Conservation (phyloP, 30 jellyfish, hydroid and myxozoan genomes). For the Pelagia noctiluca region DNA sequence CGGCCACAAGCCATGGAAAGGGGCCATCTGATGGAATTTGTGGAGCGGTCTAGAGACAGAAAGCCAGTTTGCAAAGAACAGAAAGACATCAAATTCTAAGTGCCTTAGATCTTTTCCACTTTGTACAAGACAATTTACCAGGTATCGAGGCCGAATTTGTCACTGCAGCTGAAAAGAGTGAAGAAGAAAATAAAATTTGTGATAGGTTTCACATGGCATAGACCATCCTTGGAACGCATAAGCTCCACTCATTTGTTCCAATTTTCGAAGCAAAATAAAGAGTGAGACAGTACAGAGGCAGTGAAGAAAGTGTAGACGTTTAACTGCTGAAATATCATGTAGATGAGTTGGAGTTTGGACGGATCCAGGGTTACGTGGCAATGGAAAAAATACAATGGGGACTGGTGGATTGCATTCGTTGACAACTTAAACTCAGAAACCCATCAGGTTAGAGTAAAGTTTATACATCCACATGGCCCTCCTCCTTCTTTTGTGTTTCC, state of each 20-base stretch:
- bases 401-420: constrained; percentile 61
- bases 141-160: too few relatives aligned
- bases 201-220: constrained; percentile 22
- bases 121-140: too few relatives aligned
- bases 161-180: too few relatives aligned
- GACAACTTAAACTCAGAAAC: not conserved
- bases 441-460: constrained; percentile 6
- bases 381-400: constrained; percentile 5
- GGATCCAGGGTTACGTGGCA: too few relatives aligned
- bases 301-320: not conserved
- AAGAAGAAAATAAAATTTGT: constrained; percentile 17
- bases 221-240: constrained; percentile 46
- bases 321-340: constrained; percentile 5
- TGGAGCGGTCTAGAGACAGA: constrained; percentile 46
- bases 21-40: constrained; percentile 76
- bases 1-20: constrained; percentile 70
- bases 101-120: constrained; percentile 13
- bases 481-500: constrained; percentile 30
- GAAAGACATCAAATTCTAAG: constrained; percentile 5
- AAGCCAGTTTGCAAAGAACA: constrained; percentile 48
- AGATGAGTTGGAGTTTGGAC: not conserved
- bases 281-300: not conserved
- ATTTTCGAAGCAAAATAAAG: not conserved
- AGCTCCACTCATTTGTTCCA: too few relatives aligned
- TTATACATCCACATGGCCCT: constrained; percentile 53